phyloP scores from a whole-genome alignment of 1,140 invertebrate genomes.

The Caenorhabditis briggsae region DNA sequence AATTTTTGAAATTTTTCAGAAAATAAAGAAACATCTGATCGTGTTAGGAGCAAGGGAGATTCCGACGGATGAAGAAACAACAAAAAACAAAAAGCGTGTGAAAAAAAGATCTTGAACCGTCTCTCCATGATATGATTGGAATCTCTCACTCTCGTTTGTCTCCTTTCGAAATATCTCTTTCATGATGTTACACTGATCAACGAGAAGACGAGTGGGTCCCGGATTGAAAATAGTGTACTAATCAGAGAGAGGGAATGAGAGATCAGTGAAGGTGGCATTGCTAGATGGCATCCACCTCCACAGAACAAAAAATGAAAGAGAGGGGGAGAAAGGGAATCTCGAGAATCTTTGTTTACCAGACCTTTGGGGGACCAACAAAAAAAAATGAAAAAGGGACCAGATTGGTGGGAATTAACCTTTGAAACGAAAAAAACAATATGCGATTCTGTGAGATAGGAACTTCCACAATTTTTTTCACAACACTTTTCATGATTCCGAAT shows the following conservation, averaged over 20 bases:
- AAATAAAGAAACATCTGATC: constrained; percentile 10
- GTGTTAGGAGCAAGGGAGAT: neutral
- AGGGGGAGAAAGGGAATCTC: neutral
- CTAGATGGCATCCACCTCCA: constrained; percentile 51
- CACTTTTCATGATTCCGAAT: neutral
- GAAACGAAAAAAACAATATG: too few species aligned
- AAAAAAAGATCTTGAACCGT: constrained; percentile 41
- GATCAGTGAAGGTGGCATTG: constrained; percentile 49
- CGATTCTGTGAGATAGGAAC: too few species aligned
- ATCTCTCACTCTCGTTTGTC: neutral
- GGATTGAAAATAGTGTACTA: neutral
- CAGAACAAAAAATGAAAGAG: constrained; percentile 17
- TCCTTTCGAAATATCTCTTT: constrained; percentile 49
- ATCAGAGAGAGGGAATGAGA: constrained; percentile 34
- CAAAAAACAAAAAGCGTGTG: constrained; percentile 37
- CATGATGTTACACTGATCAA: constrained; percentile 47
- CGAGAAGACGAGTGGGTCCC: constrained; percentile 23
- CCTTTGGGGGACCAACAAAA: neutral
- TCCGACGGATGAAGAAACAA: neutral
- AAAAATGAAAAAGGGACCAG: constrained; percentile 34
- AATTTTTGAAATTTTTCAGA: neutral
- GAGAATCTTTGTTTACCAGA: constrained; percentile 29
- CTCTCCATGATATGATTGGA: constrained; percentile 47
- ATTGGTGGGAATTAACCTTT: neutral
- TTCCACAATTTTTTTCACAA: neutral